Base-by-base conservation (phyloP, 2,797 vertebrate species). In the Spatula versicolor region DNA sequence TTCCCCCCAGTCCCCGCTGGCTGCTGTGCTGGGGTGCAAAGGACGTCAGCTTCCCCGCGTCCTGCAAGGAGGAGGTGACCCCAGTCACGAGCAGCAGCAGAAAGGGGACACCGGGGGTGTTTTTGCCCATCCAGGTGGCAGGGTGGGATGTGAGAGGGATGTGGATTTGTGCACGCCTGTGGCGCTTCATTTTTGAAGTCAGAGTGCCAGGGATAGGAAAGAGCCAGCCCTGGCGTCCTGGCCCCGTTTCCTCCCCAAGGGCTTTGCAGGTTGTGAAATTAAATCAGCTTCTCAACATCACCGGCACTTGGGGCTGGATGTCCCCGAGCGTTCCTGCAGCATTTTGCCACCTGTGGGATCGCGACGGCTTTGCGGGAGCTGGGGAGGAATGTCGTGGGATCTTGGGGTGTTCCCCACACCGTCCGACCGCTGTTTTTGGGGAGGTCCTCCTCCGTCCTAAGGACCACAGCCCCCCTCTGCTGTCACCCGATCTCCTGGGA, bases 211-310 rank as follows among this genome's bases (percentile, higher is more conserved):
- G 68, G 72, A 50, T 11, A 75, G 75, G 74, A 54, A 77, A 59
- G 17, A 37, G 56, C 26, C 33, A 59, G 16, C 31, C 26, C 45
- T 25, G 28, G 45, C 83, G 39, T 39, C 69, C 54, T 2, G 41
- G 55, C 67, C 0, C 0, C 5, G 46, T 41, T 23, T 74, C 48
- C 48, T 84, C 71, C 59, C 43, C 26, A 22, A 0, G 86, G 72
- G 83, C 83, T 94, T 89, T 87, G 69, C 56, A 89, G 87, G 69
- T 56, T 54, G 88, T 89, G 79, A 92, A 90, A 77, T 86, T 82
- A 63, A 95, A 93, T 86, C 81, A 84, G 41, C 60, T 87, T 92
- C 88, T 93, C 81, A 23, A 54, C n/a, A 64, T n/a, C 59, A 64
- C 75, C 0, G 41, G 45, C 87, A 94, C 62, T 50, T 30, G 14